These are phyloP conservation scores for Orius insidiosus DNA, from an alignment of 1,140 invertebrate species.

Conservation along the genomic window DNA sequence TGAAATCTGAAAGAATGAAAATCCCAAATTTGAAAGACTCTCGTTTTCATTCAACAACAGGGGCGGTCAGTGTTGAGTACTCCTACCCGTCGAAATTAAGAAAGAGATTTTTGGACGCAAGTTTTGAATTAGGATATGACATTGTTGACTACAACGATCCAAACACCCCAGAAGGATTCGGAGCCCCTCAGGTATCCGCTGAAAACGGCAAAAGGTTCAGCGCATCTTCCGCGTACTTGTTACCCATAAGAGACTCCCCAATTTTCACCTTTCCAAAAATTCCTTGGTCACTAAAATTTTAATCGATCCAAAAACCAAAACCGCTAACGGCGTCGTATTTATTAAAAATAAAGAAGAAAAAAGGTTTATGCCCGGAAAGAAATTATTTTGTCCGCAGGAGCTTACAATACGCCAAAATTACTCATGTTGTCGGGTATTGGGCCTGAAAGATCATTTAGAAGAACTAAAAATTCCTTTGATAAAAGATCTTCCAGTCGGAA, in stretches of 20 bases:
- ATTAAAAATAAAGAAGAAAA: constrained; percentile 39
- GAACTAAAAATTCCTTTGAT: constrained; percentile 56
- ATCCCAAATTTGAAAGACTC: constrained; percentile 24
- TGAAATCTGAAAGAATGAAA: constrained; percentile 26
- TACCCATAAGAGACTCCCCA: constrained; percentile 29
- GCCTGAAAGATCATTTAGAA: constrained; percentile 44
- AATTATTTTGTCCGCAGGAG: constrained; percentile 52
- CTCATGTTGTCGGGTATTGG: constrained; percentile 66
- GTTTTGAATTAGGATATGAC: constrained; percentile 30
- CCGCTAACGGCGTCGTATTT: constrained; percentile 38
- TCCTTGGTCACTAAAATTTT: constrained; percentile 35
- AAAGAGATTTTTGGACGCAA: constrained; percentile 32
- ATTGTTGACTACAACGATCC: constrained; percentile 33
- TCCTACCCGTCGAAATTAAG: constrained; percentile 21
- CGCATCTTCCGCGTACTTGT: constrained; percentile 35
- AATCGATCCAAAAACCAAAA: constrained; percentile 32
- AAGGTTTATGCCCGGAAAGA: constrained; percentile 60
- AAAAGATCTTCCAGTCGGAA: constrained; percentile 56
- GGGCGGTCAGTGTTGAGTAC: constrained; percentile 20
- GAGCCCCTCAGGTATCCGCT: constrained; percentile 23
- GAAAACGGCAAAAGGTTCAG: constrained; percentile 32
- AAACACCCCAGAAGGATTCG: constrained; percentile 27
- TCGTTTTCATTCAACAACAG: constrained; percentile 24
- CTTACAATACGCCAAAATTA: constrained; percentile 79
- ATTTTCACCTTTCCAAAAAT: constrained; percentile 34